Conservation (phyloP, 1,140 invertebrate genomes). For the Saccostrea glomerata region DNA sequence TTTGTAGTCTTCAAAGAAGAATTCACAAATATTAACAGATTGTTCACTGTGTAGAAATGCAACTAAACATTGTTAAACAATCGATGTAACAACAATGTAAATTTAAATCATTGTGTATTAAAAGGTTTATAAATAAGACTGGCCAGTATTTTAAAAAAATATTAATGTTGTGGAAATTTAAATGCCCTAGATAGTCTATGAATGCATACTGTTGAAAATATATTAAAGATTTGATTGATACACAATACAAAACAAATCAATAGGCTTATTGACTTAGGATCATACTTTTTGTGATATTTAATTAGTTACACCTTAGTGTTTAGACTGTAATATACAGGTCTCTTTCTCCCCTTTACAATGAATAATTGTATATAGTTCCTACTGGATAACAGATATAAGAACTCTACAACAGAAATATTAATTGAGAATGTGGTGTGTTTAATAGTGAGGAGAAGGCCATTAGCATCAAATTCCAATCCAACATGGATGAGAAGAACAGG, state of each 20-base stretch:
- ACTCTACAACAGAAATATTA: background rate
- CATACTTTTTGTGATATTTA: conserved; percentile 34
- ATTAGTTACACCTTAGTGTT: conserved; percentile 23
- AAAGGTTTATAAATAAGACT: conserved; percentile 9
- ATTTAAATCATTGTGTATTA: background rate
- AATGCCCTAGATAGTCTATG: background rate
- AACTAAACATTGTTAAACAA: background rate
- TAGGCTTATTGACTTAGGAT: conserved; percentile 36
- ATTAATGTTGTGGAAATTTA: conserved; percentile 12
- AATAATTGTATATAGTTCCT: background rate
- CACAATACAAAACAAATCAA: conserved; percentile 18
- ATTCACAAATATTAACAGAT: background rate
- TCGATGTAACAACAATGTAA: background rate
- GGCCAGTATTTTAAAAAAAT: background rate
- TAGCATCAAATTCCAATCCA: conserved; percentile 64
- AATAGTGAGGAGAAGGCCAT: conserved; percentile 73
- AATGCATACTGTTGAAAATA: background rate
- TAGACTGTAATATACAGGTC: background rate
- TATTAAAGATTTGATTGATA: conserved; percentile 31
- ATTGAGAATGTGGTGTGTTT: background rate
- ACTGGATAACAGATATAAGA: background rate
- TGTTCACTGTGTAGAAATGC: background rate
- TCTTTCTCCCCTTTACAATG: background rate
- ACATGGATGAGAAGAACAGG: conserved; percentile 63
- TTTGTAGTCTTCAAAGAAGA: background rate